Percentiles rank a stretch among this genome's conserved stretches.
Conservation (phyloP, 2,113 vertebrate species). For the Mugil cephalus region DNA sequence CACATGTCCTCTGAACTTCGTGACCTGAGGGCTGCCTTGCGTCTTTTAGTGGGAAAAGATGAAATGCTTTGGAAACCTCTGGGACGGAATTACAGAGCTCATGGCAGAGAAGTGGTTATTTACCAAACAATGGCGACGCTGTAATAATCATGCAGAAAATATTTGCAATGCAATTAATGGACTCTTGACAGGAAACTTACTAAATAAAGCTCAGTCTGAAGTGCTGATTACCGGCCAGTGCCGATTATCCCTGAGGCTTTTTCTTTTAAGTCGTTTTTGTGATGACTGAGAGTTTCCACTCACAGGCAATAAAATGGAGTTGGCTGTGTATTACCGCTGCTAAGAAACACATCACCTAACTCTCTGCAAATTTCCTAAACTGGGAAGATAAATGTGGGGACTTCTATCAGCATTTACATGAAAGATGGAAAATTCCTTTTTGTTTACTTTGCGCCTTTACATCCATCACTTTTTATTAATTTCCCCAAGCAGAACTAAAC, state of each 20-base stretch:
- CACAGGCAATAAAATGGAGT: constrained; percentile 19
- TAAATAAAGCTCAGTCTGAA: constrained; percentile 34
- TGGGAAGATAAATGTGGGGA: neutral
- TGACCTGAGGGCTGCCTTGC: constrained; percentile 18
- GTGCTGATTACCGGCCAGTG: constrained; percentile 19
- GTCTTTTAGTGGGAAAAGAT: neutral
- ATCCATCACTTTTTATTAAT: neutral
- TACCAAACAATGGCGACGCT: neutral
- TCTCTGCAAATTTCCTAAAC: constrained; percentile 14
- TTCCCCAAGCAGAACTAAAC: too few species aligned
- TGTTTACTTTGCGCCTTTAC: neutral
- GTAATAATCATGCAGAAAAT: constrained; percentile 1
- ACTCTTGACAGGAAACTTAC: constrained; percentile 16
- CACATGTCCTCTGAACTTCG: constrained; percentile 1
- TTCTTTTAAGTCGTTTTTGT: constrained; percentile 22
- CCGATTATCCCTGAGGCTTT: constrained; percentile 6
- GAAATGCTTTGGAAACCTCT: constrained; percentile 20
- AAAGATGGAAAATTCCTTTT: neutral
- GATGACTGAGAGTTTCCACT: constrained; percentile 41
- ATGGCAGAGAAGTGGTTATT: constrained; percentile 9
- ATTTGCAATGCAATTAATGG: constrained; percentile 25
- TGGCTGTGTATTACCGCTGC: constrained; percentile 10
- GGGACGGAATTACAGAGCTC: constrained; percentile 35
- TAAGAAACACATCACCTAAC: constrained; percentile 17
- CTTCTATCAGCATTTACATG: neutral